Evolutionary conservation across 2,888 invertebrate genomes (phyloP).

Genomic region (Hirtodrosophila trivittata): DNA sequence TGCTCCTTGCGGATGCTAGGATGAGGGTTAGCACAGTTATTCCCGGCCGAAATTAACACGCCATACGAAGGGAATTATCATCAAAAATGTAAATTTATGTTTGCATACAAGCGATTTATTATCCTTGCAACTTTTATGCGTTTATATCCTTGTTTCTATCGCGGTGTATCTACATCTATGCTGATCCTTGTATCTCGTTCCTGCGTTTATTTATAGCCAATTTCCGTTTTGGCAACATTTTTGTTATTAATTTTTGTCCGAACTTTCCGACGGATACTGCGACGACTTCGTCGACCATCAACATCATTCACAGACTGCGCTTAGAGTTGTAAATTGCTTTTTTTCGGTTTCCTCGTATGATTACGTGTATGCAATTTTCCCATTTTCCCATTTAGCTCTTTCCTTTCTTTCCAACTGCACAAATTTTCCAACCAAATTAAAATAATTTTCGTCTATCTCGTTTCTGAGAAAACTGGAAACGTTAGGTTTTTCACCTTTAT

Average conservation of each 20-base stretch:
- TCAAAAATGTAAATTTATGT: constrained; percentile 79
- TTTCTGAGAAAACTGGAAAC: neutral
- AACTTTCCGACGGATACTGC: constrained; percentile 25
- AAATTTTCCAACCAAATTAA: constrained; percentile 25
- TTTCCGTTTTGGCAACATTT: constrained; percentile 39
- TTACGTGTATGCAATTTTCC: constrained; percentile 34
- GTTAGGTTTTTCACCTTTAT: too few species aligned
- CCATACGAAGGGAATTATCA: constrained; percentile 59
- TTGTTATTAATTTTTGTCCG: constrained; percentile 64
- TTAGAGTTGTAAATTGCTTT: constrained; percentile 31
- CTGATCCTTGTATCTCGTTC: neutral
- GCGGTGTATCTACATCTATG: constrained; percentile 9
- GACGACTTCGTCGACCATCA: neutral
- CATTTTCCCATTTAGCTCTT: constrained; percentile 2
- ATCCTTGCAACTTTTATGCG: constrained; percentile 21
- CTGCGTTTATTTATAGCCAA: constrained; percentile 59
- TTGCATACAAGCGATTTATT: constrained; percentile 68
- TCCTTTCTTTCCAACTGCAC: constrained; percentile 3
- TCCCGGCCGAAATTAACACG: constrained; percentile 9
- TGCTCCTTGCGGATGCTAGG: neutral
- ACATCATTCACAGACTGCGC: constrained; percentile 11
- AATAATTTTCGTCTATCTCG: constrained; percentile 8
- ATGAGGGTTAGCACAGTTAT: too few species aligned
- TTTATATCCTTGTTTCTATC: neutral
- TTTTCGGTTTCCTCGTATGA: neutral